These are phyloP conservation scores for Charaxes varanes DNA, from an alignment of 1,140 invertebrate genomes.

Conservation along the genomic window DNA sequence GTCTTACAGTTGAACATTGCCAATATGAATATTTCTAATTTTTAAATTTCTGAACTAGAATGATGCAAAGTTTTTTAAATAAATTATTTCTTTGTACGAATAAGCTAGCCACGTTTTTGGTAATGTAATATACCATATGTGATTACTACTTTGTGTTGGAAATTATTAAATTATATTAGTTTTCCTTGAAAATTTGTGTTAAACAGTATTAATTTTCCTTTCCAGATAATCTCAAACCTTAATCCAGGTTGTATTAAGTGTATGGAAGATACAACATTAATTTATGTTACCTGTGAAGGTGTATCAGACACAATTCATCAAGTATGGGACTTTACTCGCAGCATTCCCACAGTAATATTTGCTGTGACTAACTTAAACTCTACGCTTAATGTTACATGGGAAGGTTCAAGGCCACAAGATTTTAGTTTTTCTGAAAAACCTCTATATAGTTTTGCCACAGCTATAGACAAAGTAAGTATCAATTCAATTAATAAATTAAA, in stretches of 20 bases:
- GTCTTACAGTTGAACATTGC: too few relatives aligned
- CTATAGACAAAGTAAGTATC: conserved; percentile 73
- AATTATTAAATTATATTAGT: too few relatives aligned
- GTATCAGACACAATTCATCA: conserved; percentile 75
- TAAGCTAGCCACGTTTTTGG: too few relatives aligned
- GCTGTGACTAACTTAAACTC: conserved; percentile 61
- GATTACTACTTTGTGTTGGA: too few relatives aligned
- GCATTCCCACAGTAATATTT: conserved; percentile 71
- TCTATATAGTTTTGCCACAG: conserved; percentile 72
- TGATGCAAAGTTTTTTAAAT: too few relatives aligned
- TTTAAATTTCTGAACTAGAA: too few relatives aligned
- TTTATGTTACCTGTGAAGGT: conserved; percentile 72
- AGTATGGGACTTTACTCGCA: conserved; percentile 75
- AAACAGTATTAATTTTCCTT: neutral
- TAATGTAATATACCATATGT: too few relatives aligned
- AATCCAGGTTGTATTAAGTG: conserved; percentile 50
- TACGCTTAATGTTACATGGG: conserved; percentile 68
- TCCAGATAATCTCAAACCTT: conserved; percentile 46
- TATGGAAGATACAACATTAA: conserved; percentile 44
- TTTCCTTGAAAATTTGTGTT: conserved; percentile 9
- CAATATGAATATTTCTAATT: too few relatives aligned
- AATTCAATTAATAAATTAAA: neutral
- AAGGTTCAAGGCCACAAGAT: conserved; percentile 36
- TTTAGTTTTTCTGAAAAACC: conserved; percentile 65
- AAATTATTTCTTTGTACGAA: too few relatives aligned